Conservation (phyloP, 2,888 invertebrate species). For the Nephrotoma guestfalica region DNA sequence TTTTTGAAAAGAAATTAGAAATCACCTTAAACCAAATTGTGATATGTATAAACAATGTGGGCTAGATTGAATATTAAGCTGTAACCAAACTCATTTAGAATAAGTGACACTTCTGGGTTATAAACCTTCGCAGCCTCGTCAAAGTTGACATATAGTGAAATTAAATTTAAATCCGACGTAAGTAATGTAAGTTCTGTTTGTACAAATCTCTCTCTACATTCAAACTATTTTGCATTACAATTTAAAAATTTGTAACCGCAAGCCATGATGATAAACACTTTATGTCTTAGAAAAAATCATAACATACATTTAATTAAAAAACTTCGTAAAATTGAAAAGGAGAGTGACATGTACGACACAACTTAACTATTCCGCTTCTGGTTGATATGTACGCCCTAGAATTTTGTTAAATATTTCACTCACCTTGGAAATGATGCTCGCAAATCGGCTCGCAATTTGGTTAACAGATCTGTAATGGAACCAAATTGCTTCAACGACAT, state of each 20-base stretch:
- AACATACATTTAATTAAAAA: not conserved
- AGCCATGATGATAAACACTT: not conserved
- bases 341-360: not conserved
- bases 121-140: too few species aligned
- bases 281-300: not conserved
- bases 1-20: too few species aligned
- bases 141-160: too few species aligned
- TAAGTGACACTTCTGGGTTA: too few species aligned
- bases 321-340: not conserved
- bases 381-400: not conserved
- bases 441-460: constrained; percentile 74
- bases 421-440: constrained; percentile 80
- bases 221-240: not conserved
- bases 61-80: too few species aligned
- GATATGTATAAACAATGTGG: too few species aligned
- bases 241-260: not conserved
- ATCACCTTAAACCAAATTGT: too few species aligned
- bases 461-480: constrained; percentile 72
- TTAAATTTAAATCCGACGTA: too few species aligned
- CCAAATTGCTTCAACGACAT: constrained; percentile 80
- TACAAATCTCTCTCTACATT: too few species aligned
- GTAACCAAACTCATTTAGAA: too few species aligned
- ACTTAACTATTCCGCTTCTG: not conserved
- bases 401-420: constrained; percentile 7
- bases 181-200: too few species aligned